phyloP scores from a whole-genome alignment of 2,888 invertebrate species.

The Chamaedrilus cognettii region DNA sequence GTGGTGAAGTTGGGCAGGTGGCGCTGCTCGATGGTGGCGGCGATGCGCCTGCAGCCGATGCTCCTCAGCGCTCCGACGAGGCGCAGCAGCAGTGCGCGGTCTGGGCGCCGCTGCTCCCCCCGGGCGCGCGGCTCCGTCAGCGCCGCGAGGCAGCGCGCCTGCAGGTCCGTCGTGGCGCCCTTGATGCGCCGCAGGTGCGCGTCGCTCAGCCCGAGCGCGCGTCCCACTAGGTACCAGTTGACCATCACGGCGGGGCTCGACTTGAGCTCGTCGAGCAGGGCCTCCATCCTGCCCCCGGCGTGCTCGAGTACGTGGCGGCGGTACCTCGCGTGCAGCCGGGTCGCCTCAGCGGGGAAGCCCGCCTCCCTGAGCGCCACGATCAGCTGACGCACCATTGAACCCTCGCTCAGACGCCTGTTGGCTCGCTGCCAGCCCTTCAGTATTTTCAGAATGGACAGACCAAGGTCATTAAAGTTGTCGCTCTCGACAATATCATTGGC shows the following conservation, averaged over 20 bases:
- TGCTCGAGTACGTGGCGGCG: neutral
- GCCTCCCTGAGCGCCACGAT: constrained; percentile 13
- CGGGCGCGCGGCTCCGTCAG: no score
- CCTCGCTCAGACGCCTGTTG: constrained; percentile 14
- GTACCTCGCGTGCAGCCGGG: neutral
- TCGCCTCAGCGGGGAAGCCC: constrained; percentile 18
- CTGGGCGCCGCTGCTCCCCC: no score
- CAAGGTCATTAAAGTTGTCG: neutral
- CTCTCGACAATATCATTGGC: constrained; percentile 9
- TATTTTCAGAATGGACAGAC: constrained; percentile 9
- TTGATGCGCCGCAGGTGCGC: constrained; percentile 1
- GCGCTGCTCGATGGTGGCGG: neutral
- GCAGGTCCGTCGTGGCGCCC: neutral
- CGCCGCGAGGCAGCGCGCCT: constrained; percentile 9
- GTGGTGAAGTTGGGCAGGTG: neutral
- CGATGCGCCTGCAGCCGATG: constrained; percentile 22
- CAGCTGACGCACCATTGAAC: constrained; percentile 17
- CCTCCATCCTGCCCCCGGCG: constrained; percentile 2
- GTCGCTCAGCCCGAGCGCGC: constrained; percentile 12
- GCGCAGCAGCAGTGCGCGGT: no score
- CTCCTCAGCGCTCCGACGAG: constrained; percentile 12
- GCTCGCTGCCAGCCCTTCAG: constrained; percentile 18
- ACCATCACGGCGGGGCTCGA: constrained; percentile 19
- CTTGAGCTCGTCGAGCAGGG: constrained; percentile 21
- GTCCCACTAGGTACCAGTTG: constrained; percentile 21